A percentile compares a stretch with the other conserved stretches of the same genome.
These are phyloP conservation scores for Penaeus japonicus DNA, from an alignment of 1,140 invertebrate genomes.

Conservation along the genomic window DNA sequence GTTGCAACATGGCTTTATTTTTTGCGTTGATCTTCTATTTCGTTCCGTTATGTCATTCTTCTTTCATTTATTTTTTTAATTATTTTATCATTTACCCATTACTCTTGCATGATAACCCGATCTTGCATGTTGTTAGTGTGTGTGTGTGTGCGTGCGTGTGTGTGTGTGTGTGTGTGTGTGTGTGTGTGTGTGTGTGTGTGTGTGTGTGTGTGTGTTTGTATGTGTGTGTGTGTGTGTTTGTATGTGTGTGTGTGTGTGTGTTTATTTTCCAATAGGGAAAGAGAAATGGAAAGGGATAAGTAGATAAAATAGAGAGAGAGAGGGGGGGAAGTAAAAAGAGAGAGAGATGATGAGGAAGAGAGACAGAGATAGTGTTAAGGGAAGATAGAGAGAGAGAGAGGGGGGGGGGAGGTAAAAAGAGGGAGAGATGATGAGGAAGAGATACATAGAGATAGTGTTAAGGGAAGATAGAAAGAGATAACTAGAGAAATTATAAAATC, in stretches of 20 bases:
- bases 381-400: not conserved
- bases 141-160: conserved; percentile 20
- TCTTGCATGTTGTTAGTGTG: not conserved
- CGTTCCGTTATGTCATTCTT: no score
- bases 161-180: conserved; percentile 10
- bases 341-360: not conserved
- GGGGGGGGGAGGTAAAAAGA: not conserved
- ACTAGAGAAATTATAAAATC: not conserved
- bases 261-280: not conserved
- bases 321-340: not conserved
- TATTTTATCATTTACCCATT: no score
- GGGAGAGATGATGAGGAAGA: not conserved
- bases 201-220: conserved; percentile 8
- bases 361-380: not conserved
- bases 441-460: not conserved
- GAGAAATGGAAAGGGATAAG: not conserved
- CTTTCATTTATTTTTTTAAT: no score
- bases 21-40: no score
- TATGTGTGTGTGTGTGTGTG: not conserved
- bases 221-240: not conserved
- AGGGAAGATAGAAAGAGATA: not conserved
- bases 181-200: not conserved
- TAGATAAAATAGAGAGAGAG: not conserved
- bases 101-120: no score
- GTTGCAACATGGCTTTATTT: no score